A percentile compares a stretch with the other conserved stretches of the same genome.
These are phyloP conservation scores for Origma solitaria DNA, from an alignment of 2,113 vertebrate species.

Conservation along the genomic window DNA sequence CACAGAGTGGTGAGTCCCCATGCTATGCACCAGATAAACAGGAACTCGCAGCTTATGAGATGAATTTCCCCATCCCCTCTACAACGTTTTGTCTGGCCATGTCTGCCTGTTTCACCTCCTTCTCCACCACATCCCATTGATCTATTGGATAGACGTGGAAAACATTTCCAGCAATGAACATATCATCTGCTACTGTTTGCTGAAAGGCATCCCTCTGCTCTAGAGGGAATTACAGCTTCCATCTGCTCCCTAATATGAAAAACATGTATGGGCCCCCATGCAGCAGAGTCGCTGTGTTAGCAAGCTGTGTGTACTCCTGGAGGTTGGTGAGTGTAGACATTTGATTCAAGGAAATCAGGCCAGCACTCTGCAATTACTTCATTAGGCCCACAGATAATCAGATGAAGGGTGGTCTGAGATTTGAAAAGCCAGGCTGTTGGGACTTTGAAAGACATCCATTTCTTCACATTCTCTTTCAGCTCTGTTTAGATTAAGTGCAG, in stretches of 20 bases:
- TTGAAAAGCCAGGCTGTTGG: neutral
- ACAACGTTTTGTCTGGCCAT: neutral
- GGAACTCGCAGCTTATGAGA: neutral
- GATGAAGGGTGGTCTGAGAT: slow-evolving; percentile 73
- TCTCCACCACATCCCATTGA: slow-evolving; percentile 13
- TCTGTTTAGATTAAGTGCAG: neutral
- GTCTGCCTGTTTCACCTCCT: neutral
- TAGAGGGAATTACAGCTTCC: slow-evolving; percentile 70
- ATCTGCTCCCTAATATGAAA: slow-evolving; percentile 76
- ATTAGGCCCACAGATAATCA: slow-evolving; percentile 72
- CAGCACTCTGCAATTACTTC: slow-evolving; percentile 67
- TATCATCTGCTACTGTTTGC: slow-evolving; percentile 72
- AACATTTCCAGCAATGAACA: slow-evolving; percentile 57
- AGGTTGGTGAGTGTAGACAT: slow-evolving; percentile 62
- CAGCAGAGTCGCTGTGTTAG: slow-evolving; percentile 32
- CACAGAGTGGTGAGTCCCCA: neutral
- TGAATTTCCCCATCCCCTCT: neutral
- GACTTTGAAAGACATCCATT: neutral
- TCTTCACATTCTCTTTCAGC: slow-evolving; percentile 10
- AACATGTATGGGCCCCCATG: slow-evolving; percentile 41
- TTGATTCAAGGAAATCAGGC: slow-evolving; percentile 54
- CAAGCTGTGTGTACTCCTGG: slow-evolving; percentile 29
- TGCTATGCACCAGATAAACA: neutral
- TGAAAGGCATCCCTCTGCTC: slow-evolving; percentile 60
- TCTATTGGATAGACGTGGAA: slow-evolving; percentile 53